Evolutionary conservation across 2,113 vertebrate species (phyloP), one percentile per base, ranked within the genome.

Genomic region (Lampris megalopsis): DNA sequence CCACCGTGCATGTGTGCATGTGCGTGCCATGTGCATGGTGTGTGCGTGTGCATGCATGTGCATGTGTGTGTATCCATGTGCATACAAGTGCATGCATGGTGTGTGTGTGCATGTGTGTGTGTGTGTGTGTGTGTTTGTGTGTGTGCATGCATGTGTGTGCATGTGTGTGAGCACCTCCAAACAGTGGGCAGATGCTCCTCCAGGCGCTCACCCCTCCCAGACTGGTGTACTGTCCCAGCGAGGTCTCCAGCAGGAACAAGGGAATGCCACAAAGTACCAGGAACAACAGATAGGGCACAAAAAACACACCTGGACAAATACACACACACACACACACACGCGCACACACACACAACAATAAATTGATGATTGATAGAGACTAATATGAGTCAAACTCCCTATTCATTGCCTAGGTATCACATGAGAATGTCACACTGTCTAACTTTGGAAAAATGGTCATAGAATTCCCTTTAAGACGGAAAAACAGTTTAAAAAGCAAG

Each of bases 211-310:
- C 91, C 24, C 93, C 92, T 49, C 92, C 94, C 68, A 94, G 81
- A 73, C 91, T 94, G 11, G 91, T 93, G 85, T 73, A 93, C 86
- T 94, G 94, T 11, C 94, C 94, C 81, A 94, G 82, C 0, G 93
- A 92, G 8, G 93, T 93, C 89, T 94, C 94, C 86, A 94, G 69
- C 54, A 94, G 91, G 90, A 94, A 94, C 6, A 94, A 82, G 1
- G 93, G 93, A 65, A 94, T 47, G 2, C 93, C 94, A 6, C 93
- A 94, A 65, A 92, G 65, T 57, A 94, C 85, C 90, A 94, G 86
- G 73, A 94, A 94, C 74, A 94, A 52, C 82, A 94, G 71, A 86
- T 94, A 94, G 2, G 94, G 93, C 11, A 94, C 77, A 42, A 94
- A 92, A 67, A 94, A 94, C 66, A 92, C 93, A 50, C 94, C 94